Percentiles rank a stretch among this genome's conserved stretches.
Conservation (phyloP, 1,140 invertebrate species). For the Drosophila obscura region DNA sequence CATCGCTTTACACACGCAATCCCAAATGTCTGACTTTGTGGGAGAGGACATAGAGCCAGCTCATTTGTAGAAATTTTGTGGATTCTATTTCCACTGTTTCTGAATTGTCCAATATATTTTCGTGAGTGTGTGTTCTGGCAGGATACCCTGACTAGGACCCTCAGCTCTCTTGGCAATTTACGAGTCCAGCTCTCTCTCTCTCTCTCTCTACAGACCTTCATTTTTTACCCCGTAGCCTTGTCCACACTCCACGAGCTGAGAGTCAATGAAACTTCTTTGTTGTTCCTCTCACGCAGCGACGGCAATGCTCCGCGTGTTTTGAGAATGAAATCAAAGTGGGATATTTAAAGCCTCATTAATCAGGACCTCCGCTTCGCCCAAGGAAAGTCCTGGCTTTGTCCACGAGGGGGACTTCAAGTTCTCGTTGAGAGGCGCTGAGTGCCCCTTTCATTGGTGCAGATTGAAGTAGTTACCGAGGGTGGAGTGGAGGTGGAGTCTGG, state of each 20-base stretch:
- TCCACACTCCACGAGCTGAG: slow-evolving; percentile 40
- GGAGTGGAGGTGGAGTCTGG: slow-evolving; percentile 34
- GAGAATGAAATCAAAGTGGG: slow-evolving; percentile 83
- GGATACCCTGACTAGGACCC: slow-evolving; percentile 27
- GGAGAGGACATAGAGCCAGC: slow-evolving; percentile 34
- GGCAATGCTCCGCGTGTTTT: slow-evolving; percentile 63
- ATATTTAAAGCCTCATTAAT: slow-evolving; percentile 84
- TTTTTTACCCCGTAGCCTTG: slow-evolving; percentile 19
- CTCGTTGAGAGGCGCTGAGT: slow-evolving; percentile 27
- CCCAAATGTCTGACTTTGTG: slow-evolving; percentile 12
- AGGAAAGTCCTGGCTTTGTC: slow-evolving; percentile 22
- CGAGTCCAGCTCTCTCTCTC: slow-evolving; percentile 30
- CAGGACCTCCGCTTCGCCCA: slow-evolving; percentile 51
- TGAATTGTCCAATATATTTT: slow-evolving; percentile 37
- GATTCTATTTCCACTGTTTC: slow-evolving; percentile 60
- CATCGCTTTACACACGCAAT: slow-evolving; percentile 7
- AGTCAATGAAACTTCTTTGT: slow-evolving; percentile 83
- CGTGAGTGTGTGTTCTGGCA: slow-evolving; percentile 40
- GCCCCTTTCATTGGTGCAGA: slow-evolving; percentile 13
- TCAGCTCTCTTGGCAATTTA: slow-evolving; percentile 51
- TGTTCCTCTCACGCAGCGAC: slow-evolving; percentile 29
- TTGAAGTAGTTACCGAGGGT: slow-evolving; percentile 11
- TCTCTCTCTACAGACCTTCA: slow-evolving; percentile 12
- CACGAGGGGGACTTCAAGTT: slow-evolving; percentile 9
- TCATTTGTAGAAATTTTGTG: slow-evolving; percentile 62